Percentiles rank a stretch among this genome's conserved stretches.
These are phyloP conservation scores for Leptodirus hochenwartii DNA, from an alignment of 2,888 invertebrate genomes.

Conservation along the genomic window DNA sequence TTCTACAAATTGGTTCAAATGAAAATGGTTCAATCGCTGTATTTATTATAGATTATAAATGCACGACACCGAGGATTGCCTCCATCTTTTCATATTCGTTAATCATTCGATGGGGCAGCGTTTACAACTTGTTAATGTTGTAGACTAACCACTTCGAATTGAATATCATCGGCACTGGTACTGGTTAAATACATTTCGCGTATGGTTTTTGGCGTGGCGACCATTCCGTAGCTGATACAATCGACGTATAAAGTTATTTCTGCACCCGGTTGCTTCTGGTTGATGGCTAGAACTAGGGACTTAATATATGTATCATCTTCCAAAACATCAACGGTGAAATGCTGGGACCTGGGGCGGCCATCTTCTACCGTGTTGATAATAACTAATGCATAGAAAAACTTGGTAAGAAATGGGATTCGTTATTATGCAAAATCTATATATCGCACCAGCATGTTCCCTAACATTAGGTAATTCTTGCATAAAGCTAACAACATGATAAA, in stretches of 20 bases:
- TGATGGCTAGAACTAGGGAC: conserved; percentile 34
- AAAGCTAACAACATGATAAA: too few species aligned
- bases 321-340: conserved; percentile 39
- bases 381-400: too few species aligned
- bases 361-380: conserved; percentile 43
- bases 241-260: conserved; percentile 45
- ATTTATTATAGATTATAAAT: too few species aligned
- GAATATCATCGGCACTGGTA: conserved; percentile 31
- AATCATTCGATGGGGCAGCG: conserved; percentile 7
- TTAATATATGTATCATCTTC: conserved; percentile 34
- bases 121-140: too few species aligned
- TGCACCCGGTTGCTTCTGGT: conserved; percentile 35
- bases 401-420: not conserved
- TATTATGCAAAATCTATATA: not conserved
- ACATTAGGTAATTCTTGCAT: too few species aligned
- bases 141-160: conserved; percentile 41
- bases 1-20: too few species aligned
- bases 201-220: conserved; percentile 36
- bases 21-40: too few species aligned
- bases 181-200: conserved; percentile 40
- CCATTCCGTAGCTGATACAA: conserved; percentile 43
- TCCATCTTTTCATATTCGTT: too few species aligned
- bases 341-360: conserved; percentile 37
- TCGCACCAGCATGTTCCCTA: too few species aligned
- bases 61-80: too few species aligned